Evolutionary conservation across 1,140 invertebrate genomes (phyloP).

Genomic region (Antheraea pernyi): DNA sequence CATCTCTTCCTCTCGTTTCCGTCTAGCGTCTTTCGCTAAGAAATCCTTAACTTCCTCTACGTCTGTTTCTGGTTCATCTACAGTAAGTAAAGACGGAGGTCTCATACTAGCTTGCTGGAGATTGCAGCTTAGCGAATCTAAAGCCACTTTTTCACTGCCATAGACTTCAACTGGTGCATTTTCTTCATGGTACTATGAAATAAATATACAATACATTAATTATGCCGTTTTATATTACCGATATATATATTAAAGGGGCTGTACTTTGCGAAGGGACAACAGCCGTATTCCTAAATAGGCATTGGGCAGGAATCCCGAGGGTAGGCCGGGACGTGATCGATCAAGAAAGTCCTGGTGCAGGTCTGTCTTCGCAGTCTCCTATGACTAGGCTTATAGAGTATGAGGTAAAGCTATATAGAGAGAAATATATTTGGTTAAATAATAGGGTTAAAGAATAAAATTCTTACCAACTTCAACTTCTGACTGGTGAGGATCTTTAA

Average conservation of each 20-base stretch:
- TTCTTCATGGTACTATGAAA: conserved; percentile 69
- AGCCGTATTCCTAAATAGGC: too few species aligned
- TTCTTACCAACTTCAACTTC: conserved; percentile 60
- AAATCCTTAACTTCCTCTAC: conserved; percentile 64
- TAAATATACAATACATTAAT: background rate
- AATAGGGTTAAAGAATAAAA: background rate
- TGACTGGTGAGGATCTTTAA: conserved; percentile 43
- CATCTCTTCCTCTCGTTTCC: conserved; percentile 62
- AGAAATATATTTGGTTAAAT: background rate
- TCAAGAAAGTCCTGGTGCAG: too few species aligned
- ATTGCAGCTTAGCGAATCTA: conserved; percentile 56
- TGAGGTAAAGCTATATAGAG: too few species aligned
- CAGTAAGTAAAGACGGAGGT: conserved; percentile 44
- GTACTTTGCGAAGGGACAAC: too few species aligned
- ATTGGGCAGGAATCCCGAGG: too few species aligned
- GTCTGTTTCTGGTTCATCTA: conserved; percentile 44
- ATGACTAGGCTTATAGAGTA: too few species aligned
- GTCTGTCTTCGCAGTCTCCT: too few species aligned
- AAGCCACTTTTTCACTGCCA: conserved; percentile 46
- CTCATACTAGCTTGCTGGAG: conserved; percentile 34
- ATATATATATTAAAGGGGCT: too few species aligned
- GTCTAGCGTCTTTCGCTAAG: conserved; percentile 50
- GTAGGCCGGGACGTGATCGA: too few species aligned
- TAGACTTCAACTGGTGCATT: conserved; percentile 61
- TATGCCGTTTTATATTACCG: too few species aligned